Evolutionary conservation across 2,113 vertebrate species (phyloP).

Genomic region (Eurystomus gularis): DNA sequence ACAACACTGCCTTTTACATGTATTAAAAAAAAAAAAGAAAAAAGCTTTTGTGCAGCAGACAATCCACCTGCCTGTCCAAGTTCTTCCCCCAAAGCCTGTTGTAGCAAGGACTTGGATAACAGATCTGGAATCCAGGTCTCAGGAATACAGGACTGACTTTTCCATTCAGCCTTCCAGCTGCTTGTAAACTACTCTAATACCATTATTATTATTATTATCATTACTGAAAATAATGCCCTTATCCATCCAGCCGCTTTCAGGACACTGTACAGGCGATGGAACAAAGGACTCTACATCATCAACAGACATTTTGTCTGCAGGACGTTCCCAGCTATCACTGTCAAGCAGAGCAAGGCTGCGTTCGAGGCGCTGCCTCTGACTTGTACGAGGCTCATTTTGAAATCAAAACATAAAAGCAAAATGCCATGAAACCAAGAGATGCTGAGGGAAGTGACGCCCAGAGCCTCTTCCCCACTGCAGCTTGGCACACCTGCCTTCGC

Average conservation of each 20-base stretch:
- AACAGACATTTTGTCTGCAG: neutral
- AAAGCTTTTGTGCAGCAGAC: neutral
- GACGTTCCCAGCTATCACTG: neutral
- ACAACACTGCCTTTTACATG: neutral
- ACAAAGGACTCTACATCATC: neutral
- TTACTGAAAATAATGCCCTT: neutral
- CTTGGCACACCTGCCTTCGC: neutral
- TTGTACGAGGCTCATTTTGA: neutral
- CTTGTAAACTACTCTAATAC: neutral
- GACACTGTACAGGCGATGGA: neutral
- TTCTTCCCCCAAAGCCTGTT: neutral
- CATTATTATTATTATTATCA: neutral
- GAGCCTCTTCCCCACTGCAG: neutral
- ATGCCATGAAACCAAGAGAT: neutral
- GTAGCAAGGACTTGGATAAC: neutral
- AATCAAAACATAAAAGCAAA: neutral
- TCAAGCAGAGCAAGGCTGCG: neutral
- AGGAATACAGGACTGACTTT: neutral
- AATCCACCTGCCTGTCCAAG: neutral
- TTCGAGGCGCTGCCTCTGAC: neutral
- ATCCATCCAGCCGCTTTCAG: neutral
- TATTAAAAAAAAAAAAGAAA: neutral
- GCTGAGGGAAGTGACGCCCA: neutral
- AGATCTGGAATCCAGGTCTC: neutral
- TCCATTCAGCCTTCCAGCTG: neutral